These are phyloP conservation scores for Vollenhovia emeryi DNA, from an alignment of 1,140 invertebrate species.

Conservation along the genomic window DNA sequence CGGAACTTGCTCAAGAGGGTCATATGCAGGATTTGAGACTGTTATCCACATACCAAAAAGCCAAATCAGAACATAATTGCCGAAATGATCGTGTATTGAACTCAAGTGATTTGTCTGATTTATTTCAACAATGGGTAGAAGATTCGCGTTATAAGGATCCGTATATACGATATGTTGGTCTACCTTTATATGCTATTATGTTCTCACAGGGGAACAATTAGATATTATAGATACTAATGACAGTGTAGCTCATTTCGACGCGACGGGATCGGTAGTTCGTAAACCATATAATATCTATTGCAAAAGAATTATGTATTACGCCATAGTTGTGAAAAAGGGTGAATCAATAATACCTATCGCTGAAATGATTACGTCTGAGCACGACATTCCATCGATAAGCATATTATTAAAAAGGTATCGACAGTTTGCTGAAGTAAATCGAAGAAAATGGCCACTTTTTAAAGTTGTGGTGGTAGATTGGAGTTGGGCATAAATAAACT, in stretches of 20 bases:
- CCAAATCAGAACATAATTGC: slow-evolving; percentile 36
- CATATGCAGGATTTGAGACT: slow-evolving; percentile 40
- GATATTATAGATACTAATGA: not conserved
- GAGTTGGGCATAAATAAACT: slow-evolving; percentile 66
- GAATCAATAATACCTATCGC: slow-evolving; percentile 38
- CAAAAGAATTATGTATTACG: slow-evolving; percentile 60
- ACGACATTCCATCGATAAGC: slow-evolving; percentile 41
- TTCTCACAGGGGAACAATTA: slow-evolving; percentile 38
- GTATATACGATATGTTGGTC: slow-evolving; percentile 35
- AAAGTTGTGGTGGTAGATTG: slow-evolving; percentile 59
- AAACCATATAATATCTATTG: slow-evolving; percentile 38
- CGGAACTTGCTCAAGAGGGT: slow-evolving; percentile 17
- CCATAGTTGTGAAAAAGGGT: slow-evolving; percentile 12
- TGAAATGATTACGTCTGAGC: slow-evolving; percentile 55
- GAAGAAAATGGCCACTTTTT: slow-evolving; percentile 54
- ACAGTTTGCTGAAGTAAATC: slow-evolving; percentile 26
- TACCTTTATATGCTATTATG: slow-evolving; percentile 38
- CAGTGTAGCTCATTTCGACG: slow-evolving; percentile 42
- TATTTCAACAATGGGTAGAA: slow-evolving; percentile 37
- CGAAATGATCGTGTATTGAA: slow-evolving; percentile 10
- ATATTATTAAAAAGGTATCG: slow-evolving; percentile 53
- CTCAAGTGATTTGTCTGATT: slow-evolving; percentile 6
- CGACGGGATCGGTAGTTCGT: slow-evolving; percentile 49
- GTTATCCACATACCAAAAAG: slow-evolving; percentile 1
- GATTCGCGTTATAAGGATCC: slow-evolving; percentile 31